Conservation (phyloP, 2,888 invertebrate species). For the Pimpla rufipes region DNA sequence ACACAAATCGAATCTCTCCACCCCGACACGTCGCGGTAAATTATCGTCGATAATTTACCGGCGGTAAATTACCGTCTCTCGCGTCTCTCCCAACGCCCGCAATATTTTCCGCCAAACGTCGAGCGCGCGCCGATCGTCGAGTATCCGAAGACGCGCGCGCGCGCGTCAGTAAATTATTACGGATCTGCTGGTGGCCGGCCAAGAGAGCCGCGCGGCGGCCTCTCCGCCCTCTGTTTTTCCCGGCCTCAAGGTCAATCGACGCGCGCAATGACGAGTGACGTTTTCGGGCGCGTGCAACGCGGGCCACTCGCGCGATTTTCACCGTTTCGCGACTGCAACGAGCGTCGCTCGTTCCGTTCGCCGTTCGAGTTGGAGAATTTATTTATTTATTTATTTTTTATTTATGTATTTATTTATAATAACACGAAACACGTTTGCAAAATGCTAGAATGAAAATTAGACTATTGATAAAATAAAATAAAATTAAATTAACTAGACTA, state of each 20-base stretch:
- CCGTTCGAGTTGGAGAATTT: no score
- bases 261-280: slow-evolving; percentile 62
- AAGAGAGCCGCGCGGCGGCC: slow-evolving; percentile 54
- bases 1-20: no score
- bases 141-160: not conserved
- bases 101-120: slow-evolving; percentile 39
- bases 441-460: no score
- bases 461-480: no score
- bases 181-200: slow-evolving; percentile 69
- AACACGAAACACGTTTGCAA: no score
- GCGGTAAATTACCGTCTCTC: slow-evolving; percentile 19
- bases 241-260: slow-evolving; percentile 71
- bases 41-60: slow-evolving; percentile 1
- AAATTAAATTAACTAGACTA: no score
- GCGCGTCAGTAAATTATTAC: slow-evolving; percentile 65
- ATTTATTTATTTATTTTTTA: no score
- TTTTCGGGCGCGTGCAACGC: slow-evolving; percentile 61
- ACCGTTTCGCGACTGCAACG: slow-evolving; percentile 16
- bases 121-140: slow-evolving; percentile 30
- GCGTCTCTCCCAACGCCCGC: slow-evolving; percentile 19
- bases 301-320: no score
- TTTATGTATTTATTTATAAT: no score
- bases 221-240: slow-evolving; percentile 70
- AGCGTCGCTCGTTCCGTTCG: no score
- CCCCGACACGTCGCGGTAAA: no score